Base-by-base conservation (phyloP, 1,140 invertebrate genomes). In the Ceratina japonica region DNA sequence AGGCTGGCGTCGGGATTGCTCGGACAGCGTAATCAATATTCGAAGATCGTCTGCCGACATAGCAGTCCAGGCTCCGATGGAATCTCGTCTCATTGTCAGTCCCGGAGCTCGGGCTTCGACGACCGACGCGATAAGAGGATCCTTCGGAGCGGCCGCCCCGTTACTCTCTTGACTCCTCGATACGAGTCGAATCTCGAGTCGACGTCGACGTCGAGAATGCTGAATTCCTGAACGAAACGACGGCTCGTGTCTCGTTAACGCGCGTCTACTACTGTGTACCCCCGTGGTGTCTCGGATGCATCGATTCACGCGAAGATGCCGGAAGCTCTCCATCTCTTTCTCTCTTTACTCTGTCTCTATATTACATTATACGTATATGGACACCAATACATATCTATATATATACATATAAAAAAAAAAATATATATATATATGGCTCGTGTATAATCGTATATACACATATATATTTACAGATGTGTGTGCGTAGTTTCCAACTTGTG, bases 401-500 rank as follows among this genome's bases (percentile, higher is more conserved):
- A 44, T 54, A 31, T 13, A 27, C 27, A 24, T 4, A 52, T 8
- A 3, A 44, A n/a, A n/a, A n/a, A n/a, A n/a, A n/a, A n/a, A 44
- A 44, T 44, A 44, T 27, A 37, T 44, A 18, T n/a, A 59, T 1
- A 44, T 27, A 61, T 37, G 51, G 61, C 20, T 59, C 10, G 44
- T 44, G 20, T 49, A 59, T 63, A 58, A 71, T 61, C 69, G 27
- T 54, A n/a, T 66, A 65, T 64, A 31, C 18, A 59, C 20, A 59
- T 49, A 64, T 69, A 66, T 75, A 68, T 44, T 61, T 63, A 76
- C 22, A 64, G 77, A 83, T 83, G 78, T 86, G 81, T 86, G 79
- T 87, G 62, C 88, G 89, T 91, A 91, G 90, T 92, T 91, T 92
- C 91, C 92, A 93, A 93, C 92, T 93, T 93, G 92, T 93, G 93